Conservation (phyloP, 2,888 invertebrate genomes). For the Ceraclea dissimilis region DNA sequence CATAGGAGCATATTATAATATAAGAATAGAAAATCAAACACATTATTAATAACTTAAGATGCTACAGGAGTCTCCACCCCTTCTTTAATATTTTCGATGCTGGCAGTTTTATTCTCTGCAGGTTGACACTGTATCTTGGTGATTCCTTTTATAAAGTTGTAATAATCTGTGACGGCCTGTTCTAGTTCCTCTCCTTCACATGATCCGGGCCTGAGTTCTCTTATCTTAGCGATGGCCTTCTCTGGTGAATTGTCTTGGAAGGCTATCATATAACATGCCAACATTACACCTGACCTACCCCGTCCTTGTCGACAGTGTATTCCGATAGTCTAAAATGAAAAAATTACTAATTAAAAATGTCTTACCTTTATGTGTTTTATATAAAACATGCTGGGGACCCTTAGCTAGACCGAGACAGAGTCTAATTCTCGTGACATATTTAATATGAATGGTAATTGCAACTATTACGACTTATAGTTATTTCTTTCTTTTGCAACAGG, state of each 20-base stretch:
- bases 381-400: too few species aligned
- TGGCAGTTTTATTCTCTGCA: background rate
- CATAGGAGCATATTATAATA: too few species aligned
- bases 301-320: constrained; percentile 65
- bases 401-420: too few species aligned
- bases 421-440: too few species aligned
- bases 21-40: background rate
- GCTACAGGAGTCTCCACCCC: constrained; percentile 3
- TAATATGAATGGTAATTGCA: too few species aligned
- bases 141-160: constrained; percentile 47
- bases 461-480: too few species aligned
- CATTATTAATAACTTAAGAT: background rate
- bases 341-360: constrained; percentile 5
- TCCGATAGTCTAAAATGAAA: constrained; percentile 48
- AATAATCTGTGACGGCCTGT: constrained; percentile 50
- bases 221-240: constrained; percentile 51
- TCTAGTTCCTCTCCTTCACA: constrained; percentile 57
- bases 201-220: constrained; percentile 54
- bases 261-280: constrained; percentile 63
- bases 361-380: too few species aligned
- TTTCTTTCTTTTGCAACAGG: too few species aligned
- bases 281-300: constrained; percentile 66
- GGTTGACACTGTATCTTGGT: background rate
- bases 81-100: constrained; percentile 4
- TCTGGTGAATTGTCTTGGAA: constrained; percentile 54